These are phyloP conservation scores for Octomys mimax DNA, from an alignment of 2,797 vertebrate genomes.

Conservation along the genomic window DNA sequence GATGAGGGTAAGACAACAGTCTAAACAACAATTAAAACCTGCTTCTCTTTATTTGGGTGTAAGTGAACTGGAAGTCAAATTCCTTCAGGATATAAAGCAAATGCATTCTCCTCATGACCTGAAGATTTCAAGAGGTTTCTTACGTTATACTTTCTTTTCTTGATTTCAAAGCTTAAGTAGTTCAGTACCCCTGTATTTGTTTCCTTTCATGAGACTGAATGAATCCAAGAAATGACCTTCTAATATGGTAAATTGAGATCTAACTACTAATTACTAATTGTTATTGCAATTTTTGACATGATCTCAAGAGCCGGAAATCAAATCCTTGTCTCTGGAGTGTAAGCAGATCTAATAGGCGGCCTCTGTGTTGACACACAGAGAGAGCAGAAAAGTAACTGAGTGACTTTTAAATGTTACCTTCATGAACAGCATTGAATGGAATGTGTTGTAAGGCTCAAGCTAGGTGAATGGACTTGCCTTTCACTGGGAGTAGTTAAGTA, in stretches of 20 bases:
- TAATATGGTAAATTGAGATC: slow-evolving; percentile 85
- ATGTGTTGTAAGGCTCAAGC: slow-evolving; percentile 84
- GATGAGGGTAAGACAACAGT: neutral
- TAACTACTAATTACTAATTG: slow-evolving; percentile 88
- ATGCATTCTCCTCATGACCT: neutral
- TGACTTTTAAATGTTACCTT: slow-evolving; percentile 86
- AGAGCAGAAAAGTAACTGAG: slow-evolving; percentile 83
- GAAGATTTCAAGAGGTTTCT: neutral
- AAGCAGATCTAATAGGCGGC: slow-evolving; percentile 84
- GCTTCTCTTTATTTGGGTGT: neutral
- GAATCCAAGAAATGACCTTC: slow-evolving; percentile 83
- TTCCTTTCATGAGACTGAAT: slow-evolving; percentile 77
- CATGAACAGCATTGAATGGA: slow-evolving; percentile 81
- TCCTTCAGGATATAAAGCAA: slow-evolving; percentile 19
- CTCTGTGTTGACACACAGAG: slow-evolving; percentile 77
- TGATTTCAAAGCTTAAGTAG: slow-evolving; percentile 70
- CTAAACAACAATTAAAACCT: neutral
- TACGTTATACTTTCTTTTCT: slow-evolving; percentile 45
- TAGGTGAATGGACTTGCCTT: slow-evolving; percentile 82
- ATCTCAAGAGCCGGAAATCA: slow-evolving; percentile 86
- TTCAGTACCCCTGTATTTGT: slow-evolving; percentile 59
- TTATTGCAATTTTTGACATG: slow-evolving; percentile 88
- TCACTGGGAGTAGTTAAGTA: slow-evolving; percentile 83
- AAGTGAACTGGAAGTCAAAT: neutral
- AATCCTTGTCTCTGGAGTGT: slow-evolving; percentile 85